Evolutionary conservation across 2,888 invertebrate species (phyloP).

Genomic region (Mesoligia furuncula): DNA sequence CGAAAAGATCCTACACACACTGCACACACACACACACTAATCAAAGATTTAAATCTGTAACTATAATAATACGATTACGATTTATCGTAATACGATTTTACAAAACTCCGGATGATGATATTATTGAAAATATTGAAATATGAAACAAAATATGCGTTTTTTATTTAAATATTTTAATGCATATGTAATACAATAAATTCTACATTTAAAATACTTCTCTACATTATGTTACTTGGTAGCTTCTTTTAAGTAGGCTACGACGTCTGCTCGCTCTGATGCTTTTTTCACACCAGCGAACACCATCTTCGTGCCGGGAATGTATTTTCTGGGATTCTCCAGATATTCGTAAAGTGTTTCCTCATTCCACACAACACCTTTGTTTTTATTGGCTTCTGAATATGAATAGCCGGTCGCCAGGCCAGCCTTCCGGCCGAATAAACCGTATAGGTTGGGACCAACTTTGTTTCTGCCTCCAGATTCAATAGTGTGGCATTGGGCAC

Average conservation of each 20-base stretch:
- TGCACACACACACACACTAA: background rate
- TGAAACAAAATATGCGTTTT: background rate
- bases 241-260: constrained; percentile 97
- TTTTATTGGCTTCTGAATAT: constrained; percentile 53
- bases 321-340: constrained; percentile 99
- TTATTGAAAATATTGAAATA: background rate
- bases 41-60: background rate
- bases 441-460: constrained; percentile 51
- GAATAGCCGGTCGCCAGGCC: constrained; percentile 15
- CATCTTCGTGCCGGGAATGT: constrained; percentile 99
- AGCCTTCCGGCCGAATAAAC: constrained; percentile 44
- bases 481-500: constrained; percentile 99
- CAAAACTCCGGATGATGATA: background rate
- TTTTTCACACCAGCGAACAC: constrained; percentile 99
- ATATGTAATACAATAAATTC: constrained; percentile 30
- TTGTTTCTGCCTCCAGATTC: constrained; percentile 56
- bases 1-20: too few species aligned
- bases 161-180: constrained; percentile 27
- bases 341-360: constrained; percentile 98
- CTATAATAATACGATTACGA: too few species aligned
- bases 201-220: constrained; percentile 25
- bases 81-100: background rate
- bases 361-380: constrained; percentile 96
- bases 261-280: constrained; percentile 96
- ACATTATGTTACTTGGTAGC: constrained; percentile 81